phyloP scores from a whole-genome alignment of 2,113 vertebrate genomes.

The Scomber scombrus region DNA sequence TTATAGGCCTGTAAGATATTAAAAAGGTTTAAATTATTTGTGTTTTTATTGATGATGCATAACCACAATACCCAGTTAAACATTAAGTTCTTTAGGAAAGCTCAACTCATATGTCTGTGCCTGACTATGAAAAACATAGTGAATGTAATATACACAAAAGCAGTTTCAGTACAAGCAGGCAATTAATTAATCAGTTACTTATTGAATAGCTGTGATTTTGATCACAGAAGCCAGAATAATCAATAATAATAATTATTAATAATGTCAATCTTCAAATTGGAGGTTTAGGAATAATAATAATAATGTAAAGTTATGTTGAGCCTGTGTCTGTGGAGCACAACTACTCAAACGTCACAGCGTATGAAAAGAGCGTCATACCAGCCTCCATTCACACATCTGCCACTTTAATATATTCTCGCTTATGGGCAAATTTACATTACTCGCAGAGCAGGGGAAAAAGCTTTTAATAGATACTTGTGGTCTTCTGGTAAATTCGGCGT shows the following conservation, averaged over 20 bases:
- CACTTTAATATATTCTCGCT: background rate
- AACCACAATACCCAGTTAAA: constrained; percentile 5
- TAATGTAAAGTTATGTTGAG: background rate
- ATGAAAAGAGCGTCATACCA: background rate
- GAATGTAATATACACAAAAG: no score
- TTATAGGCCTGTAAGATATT: no score
- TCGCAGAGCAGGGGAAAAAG: rapidly evolving
- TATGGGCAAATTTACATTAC: background rate
- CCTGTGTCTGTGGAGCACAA: background rate
- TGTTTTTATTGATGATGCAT: constrained; percentile 2
- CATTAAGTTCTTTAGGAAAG: background rate
- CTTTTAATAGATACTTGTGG: rapidly evolving
- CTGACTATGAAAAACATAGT: background rate
- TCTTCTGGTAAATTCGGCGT: constrained; percentile 11
- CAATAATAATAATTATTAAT: no score
- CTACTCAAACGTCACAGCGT: background rate
- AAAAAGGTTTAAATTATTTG: constrained; percentile 18
- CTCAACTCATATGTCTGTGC: background rate
- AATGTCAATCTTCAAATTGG: no score
- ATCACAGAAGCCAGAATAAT: no score
- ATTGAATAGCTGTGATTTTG: background rate
- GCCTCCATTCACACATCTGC: background rate
- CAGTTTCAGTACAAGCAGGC: background rate
- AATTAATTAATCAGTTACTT: background rate
- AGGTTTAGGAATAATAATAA: no score